phyloP scores from a whole-genome alignment of 1,140 invertebrate species.

The Brachionus plicatilis region DNA sequence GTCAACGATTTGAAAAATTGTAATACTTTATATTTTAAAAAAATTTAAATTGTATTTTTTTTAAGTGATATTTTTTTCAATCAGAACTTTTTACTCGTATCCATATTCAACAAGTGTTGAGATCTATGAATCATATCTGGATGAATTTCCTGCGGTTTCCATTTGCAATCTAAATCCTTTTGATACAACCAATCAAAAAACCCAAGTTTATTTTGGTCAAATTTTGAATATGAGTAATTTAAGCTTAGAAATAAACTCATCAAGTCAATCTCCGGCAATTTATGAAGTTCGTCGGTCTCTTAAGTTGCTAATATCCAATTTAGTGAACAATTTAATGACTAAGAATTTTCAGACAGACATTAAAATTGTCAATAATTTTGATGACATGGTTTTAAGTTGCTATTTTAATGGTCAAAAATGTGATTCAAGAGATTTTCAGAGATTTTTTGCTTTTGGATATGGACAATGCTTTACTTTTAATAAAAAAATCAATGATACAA shows the following conservation, averaged over 20 bases:
- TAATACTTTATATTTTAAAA: no score
- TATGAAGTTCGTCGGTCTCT: background rate
- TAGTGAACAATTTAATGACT: background rate
- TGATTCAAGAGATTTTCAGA: background rate
- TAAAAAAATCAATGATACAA: background rate
- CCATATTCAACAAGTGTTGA: background rate
- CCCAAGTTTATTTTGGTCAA: no score
- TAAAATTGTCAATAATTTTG: background rate
- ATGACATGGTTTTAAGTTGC: background rate
- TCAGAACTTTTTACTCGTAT: background rate
- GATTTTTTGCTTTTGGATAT: background rate
- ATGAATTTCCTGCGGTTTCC: background rate
- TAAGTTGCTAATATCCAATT: background rate
- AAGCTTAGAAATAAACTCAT: background rate
- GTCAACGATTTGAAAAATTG: no score
- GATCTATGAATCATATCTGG: background rate
- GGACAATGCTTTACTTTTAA: conserved; percentile 24
- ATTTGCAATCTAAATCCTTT: background rate
- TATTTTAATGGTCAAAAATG: conserved; percentile 17
- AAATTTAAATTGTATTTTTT: background rate
- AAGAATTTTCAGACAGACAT: background rate
- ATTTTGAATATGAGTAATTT: background rate
- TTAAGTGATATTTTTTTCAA: background rate
- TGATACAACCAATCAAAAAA: background rate
- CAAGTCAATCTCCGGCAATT: background rate